Percentiles rank a stretch among this genome's conserved stretches.
These are phyloP conservation scores for Drosophila gaucha DNA, from an alignment of 2,888 invertebrate species.

Conservation along the genomic window DNA sequence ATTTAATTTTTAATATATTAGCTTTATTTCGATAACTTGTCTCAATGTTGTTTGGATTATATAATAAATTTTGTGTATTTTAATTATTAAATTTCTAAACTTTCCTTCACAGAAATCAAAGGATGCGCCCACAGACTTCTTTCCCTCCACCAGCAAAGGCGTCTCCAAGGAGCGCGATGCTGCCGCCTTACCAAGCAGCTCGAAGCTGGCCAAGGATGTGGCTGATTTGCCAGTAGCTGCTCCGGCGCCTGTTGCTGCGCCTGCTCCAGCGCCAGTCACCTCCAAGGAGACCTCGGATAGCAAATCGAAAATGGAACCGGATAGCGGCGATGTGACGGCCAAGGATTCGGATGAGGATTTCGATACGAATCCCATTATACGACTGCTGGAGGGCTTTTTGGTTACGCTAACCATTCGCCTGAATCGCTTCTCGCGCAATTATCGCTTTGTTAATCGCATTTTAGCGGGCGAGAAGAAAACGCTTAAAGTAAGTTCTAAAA, in stretches of 20 bases:
- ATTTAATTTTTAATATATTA: slow-evolving; percentile 2
- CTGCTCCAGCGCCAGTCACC: slow-evolving; percentile 38
- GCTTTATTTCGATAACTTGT: slow-evolving; percentile 54
- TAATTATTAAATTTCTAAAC: neutral
- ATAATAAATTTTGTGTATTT: neutral
- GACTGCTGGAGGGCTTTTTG: slow-evolving; percentile 85
- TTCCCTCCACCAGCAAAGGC: slow-evolving; percentile 73
- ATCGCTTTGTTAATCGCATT: slow-evolving; percentile 96
- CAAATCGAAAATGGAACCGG: slow-evolving; percentile 76
- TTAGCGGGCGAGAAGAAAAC: slow-evolving; percentile 94
- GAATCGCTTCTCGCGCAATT: slow-evolving; percentile 95
- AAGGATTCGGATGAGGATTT: slow-evolving; percentile 81
- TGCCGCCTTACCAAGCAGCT: slow-evolving; percentile 30
- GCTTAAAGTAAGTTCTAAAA: slow-evolving; percentile 88
- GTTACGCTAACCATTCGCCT: slow-evolving; percentile 93
- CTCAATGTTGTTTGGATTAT: slow-evolving; percentile 43
- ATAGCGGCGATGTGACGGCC: slow-evolving; percentile 79
- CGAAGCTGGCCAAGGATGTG: slow-evolving; percentile 55
- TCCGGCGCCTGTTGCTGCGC: slow-evolving; percentile 29
- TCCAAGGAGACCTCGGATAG: slow-evolving; percentile 70
- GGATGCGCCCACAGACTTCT: slow-evolving; percentile 73
- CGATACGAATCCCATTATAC: slow-evolving; percentile 80
- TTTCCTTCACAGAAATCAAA: slow-evolving; percentile 67
- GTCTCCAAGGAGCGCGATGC: slow-evolving; percentile 74
- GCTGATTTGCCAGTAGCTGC: slow-evolving; percentile 56